Conservation (phyloP, 2,797 vertebrate species). For the Euphonia xanthogaster region DNA sequence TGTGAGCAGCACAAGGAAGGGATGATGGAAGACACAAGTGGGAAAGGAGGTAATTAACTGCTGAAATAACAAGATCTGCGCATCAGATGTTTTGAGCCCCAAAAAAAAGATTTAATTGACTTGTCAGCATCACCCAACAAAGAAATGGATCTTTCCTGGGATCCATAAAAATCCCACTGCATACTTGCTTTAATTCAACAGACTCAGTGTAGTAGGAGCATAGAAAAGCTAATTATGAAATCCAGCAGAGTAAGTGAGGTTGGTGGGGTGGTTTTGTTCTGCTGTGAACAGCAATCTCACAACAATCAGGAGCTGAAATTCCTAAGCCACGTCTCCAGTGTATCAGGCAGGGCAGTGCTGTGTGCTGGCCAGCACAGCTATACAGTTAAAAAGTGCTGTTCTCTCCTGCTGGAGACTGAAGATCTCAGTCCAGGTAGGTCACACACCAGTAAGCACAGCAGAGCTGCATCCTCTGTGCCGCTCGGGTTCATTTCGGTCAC, state of each 20-base stretch:
- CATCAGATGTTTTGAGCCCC: background rate
- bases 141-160: background rate
- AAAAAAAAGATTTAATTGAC: background rate
- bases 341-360: background rate
- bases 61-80: background rate
- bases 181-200: background rate
- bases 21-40: background rate
- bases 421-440: constrained; percentile 41
- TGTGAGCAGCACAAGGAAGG: background rate
- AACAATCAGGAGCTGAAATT: background rate
- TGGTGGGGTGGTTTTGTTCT: background rate
- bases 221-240: background rate
- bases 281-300: background rate
- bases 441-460: background rate
- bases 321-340: background rate
- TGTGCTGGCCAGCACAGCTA: background rate
- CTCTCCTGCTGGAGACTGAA: background rate
- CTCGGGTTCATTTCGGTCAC: background rate
- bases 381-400: background rate
- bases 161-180: background rate
- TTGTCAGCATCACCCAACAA: background rate
- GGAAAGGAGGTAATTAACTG: constrained; percentile 13
- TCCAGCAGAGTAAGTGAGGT: background rate
- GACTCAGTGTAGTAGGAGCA: background rate
- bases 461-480: background rate